Evolutionary conservation across 2,113 vertebrate genomes (phyloP), one percentile per base, ranked within the genome.

Genomic region (Pseudorasbora parva): DNA sequence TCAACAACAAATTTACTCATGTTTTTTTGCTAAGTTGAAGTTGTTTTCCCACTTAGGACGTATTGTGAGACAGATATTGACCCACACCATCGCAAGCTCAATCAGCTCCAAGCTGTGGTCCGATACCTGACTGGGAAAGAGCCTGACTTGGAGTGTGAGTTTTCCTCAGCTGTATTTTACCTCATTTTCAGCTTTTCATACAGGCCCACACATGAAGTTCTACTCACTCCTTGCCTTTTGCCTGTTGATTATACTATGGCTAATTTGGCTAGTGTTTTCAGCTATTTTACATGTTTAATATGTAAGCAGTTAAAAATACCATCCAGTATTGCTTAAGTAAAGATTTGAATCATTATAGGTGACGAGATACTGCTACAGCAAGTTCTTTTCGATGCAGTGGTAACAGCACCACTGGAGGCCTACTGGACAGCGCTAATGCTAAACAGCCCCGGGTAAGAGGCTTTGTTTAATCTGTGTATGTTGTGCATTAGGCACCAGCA

Each of bases 61-160:
- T 99, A 98, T 90, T 99, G 97, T 88, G 91, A 97, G 94, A 97
- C 96, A 0, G 97, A 99, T 91, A 96, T 97, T 0, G 97, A 99
- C 91, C 96, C 97, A 0, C 95, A 92, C 37, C 97, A 99, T 88
- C 87, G 96, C 4, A 99, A 97, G 81, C 97, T 96, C 87, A 92
- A 93, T 47, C 98, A 99, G 92, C 92, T 97, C 84, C 93, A 99
- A 75, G 97, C 96, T 2, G 92, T 96, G 72, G 91, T 96, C 68
- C 96, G 94, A 69, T 99, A 97, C 91, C 94, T 99, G 89, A 94
- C 91, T 0, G 93, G 95, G 45, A 91, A 95, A 88, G 98, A 99
- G 62, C 92, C 96, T 0, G 97, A 96, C 82, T 92, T 99, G 54
- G 94, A 97, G 90, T 99, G 98, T 98, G 89, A 95, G 96, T 93